Evolutionary conservation across 2,113 vertebrate species (phyloP).

Genomic region (Ictalurus punctatus): DNA sequence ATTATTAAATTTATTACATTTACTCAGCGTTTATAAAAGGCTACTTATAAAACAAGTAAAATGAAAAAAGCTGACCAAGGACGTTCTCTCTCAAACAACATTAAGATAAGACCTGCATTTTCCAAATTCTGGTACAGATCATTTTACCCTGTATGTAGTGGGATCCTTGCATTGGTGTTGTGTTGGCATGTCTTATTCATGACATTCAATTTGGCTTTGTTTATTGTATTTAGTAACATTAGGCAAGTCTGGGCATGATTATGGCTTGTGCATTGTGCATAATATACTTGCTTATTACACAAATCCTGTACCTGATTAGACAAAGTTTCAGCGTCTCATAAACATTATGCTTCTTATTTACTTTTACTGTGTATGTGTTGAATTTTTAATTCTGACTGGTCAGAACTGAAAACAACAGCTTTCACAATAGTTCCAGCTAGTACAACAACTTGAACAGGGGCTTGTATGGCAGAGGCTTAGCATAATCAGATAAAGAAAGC

Average conservation of each 20-base stretch:
- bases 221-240: slow-evolving; percentile 23
- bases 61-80: background rate
- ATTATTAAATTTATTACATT: background rate
- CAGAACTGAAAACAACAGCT: background rate
- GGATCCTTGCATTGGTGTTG: background rate
- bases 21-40: background rate
- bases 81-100: background rate
- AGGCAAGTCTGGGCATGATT: slow-evolving; percentile 9
- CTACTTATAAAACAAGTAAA: background rate
- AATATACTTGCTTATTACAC: slow-evolving; percentile 2
- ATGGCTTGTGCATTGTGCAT: background rate
- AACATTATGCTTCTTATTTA: background rate
- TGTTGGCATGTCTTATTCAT: background rate
- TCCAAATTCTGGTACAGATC: background rate
- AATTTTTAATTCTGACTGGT: background rate
- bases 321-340: background rate
- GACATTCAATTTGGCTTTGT: slow-evolving; percentile 9
- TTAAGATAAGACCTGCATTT: background rate
- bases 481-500: background rate
- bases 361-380: background rate
- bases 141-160: background rate
- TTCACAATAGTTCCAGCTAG: background rate
- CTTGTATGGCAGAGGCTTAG: background rate
- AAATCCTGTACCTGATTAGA: background rate
- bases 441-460: background rate